Conservation (phyloP, 2,113 vertebrate genomes). For the Sylvilagus bachmani region DNA sequence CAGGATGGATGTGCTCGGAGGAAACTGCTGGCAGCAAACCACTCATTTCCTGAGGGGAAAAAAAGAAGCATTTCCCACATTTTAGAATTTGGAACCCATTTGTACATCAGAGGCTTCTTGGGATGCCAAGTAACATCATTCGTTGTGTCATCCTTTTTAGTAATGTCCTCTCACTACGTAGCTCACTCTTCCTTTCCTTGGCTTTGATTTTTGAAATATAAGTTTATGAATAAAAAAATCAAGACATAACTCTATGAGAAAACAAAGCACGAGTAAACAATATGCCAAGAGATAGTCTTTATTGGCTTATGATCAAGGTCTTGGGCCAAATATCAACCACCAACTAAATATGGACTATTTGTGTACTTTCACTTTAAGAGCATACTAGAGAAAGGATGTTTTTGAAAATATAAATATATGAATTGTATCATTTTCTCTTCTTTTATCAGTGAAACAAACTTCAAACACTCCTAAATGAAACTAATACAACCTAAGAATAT, state of each 20-base stretch:
- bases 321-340: neutral
- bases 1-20: conserved; percentile 62
- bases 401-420: neutral
- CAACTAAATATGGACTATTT: neutral
- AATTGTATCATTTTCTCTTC: neutral
- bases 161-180: neutral
- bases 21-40: conserved; percentile 70
- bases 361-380: neutral
- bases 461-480: neutral
- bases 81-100: conserved; percentile 39
- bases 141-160: neutral
- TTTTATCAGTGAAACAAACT: neutral
- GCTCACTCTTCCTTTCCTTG: neutral
- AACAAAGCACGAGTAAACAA: neutral
- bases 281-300: neutral
- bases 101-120: conserved; percentile 70
- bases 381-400: neutral
- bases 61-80: conserved; percentile 60
- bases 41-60: neutral
- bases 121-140: neutral
- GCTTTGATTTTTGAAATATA: conserved; percentile 30
- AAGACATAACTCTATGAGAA: no score
- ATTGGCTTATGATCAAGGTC: neutral
- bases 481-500: neutral
- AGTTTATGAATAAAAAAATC: conserved; percentile 19